phyloP scores from a whole-genome alignment of 2,113 vertebrate genomes.

The Perca flavescens region DNA sequence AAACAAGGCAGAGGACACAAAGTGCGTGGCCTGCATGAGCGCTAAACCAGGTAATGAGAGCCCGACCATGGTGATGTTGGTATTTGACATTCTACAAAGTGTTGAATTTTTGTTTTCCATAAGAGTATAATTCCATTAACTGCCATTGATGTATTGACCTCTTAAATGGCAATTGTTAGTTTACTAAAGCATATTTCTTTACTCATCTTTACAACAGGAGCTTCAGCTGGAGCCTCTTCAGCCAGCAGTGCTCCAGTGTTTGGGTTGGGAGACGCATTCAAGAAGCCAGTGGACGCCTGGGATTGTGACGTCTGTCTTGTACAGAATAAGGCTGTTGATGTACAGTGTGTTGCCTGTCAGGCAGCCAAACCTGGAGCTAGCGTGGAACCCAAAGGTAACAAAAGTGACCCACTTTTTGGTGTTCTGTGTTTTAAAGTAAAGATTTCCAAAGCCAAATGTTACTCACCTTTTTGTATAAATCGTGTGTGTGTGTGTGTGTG shows the following conservation, averaged over 20 bases:
- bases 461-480: not conserved
- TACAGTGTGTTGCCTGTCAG: slow-evolving; percentile 91
- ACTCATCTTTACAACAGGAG: slow-evolving; percentile 22
- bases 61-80: not conserved
- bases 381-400: slow-evolving; percentile 90
- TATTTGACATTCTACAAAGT: not conserved
- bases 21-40: slow-evolving; percentile 90
- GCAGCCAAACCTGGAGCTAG: slow-evolving; percentile 89
- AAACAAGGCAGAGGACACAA: slow-evolving; percentile 92
- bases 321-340: slow-evolving; percentile 90
- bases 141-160: not conserved
- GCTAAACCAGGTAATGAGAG: slow-evolving; percentile 88
- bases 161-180: not conserved
- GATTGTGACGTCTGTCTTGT: slow-evolving; percentile 91
- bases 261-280: slow-evolving; percentile 93
- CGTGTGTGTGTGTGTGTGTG: too few relatives aligned
- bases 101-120: slow-evolving; percentile 1
- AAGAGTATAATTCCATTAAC: not conserved
- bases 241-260: slow-evolving; percentile 79
- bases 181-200: not conserved
- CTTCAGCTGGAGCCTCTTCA: slow-evolving; percentile 57
- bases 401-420: not conserved
- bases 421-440: too few relatives aligned
- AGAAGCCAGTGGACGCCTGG: slow-evolving; percentile 93
- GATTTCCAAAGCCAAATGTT: not conserved